phyloP scores from a whole-genome alignment of 2,888 invertebrate species.

The Pandemis cinnamomeana region DNA sequence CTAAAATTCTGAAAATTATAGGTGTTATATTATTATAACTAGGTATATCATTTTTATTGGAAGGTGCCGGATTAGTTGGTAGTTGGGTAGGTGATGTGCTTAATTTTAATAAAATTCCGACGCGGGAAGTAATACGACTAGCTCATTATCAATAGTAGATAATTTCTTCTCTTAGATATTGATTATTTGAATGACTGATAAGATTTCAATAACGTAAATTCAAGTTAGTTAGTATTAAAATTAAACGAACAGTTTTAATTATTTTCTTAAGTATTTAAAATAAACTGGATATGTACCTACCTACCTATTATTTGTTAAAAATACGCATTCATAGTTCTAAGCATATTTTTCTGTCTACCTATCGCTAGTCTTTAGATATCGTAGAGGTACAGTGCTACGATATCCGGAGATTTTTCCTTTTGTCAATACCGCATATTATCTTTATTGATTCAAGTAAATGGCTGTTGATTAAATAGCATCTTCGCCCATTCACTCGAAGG shows the following conservation, averaged over 20 bases:
- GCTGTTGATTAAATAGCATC: conserved; percentile 2
- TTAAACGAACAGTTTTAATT: not conserved
- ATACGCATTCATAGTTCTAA: not conserved
- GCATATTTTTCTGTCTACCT: no score
- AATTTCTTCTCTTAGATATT: conserved; percentile 8
- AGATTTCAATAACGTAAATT: not conserved
- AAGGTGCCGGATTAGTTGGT: no score
- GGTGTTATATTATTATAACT: no score
- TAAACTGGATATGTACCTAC: not conserved
- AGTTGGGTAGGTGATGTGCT: not conserved
- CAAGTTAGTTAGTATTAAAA: not conserved
- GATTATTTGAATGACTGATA: not conserved
- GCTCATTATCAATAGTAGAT: conserved; percentile 10
- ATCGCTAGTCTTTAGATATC: no score
- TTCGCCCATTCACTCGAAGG: conserved; percentile 1
- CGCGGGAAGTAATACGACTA: not conserved
- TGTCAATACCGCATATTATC: not conserved
- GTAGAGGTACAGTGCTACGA: no score
- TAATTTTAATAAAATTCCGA: not conserved
- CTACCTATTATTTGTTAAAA: no score
- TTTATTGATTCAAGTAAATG: conserved; percentile 5
- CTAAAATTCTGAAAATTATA: no score
- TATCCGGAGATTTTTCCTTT: not conserved
- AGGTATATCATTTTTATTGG: no score
- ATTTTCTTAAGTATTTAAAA: no score